Base-by-base conservation (phyloP, 2,888 invertebrate species). In the Synanthedon formicaeformis region DNA sequence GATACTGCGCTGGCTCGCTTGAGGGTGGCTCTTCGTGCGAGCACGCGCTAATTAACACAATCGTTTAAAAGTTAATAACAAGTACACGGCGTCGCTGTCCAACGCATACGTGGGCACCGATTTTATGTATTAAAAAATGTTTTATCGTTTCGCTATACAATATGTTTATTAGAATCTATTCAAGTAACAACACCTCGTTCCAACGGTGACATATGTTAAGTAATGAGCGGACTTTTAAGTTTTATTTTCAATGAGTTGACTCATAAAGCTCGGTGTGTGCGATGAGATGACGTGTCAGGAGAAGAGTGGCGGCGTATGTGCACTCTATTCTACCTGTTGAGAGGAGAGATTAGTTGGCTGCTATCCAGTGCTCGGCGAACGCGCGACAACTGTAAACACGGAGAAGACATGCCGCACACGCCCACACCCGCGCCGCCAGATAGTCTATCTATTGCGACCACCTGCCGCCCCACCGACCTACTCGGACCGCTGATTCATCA, bases 21-120 rank as follows among this genome's bases (percentile, higher is more conserved):
- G 73, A 71, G 76, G 76, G 75, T 65, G 57, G 64, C 62, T 71
- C 69, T 71, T 71, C 65, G 71, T 67, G 70, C 40, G 69, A 73
- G 68, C 73, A 67, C 74, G 75, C 81, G 75, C 81, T 86, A 83
- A 86, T 86, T 84, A 86, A 84, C 79, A 72, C 81, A 77, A 83
- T 81, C 81, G 79, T 78, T 83, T 81, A 77, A 85, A 83, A 81
- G 69, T 75, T 84, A 82, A 85, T 84, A 85, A 79, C 80, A 74
- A 71, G 74, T 45, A n/a, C 45, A 45, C 75, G 66, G 66, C 62
- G 69, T 59, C 61, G 71, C 75, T 78, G 83, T 83, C 81, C 69
- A 71, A 65, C 60, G 79, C 86, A 84, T 65, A 65, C 79, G 81
- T 66, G 63, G 69, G 23, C 23, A 23, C 23, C 23, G 23, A 23